These are phyloP conservation scores for Tretioscincus oriximinensis DNA, from an alignment of 2,113 vertebrate genomes.

Conservation along the genomic window DNA sequence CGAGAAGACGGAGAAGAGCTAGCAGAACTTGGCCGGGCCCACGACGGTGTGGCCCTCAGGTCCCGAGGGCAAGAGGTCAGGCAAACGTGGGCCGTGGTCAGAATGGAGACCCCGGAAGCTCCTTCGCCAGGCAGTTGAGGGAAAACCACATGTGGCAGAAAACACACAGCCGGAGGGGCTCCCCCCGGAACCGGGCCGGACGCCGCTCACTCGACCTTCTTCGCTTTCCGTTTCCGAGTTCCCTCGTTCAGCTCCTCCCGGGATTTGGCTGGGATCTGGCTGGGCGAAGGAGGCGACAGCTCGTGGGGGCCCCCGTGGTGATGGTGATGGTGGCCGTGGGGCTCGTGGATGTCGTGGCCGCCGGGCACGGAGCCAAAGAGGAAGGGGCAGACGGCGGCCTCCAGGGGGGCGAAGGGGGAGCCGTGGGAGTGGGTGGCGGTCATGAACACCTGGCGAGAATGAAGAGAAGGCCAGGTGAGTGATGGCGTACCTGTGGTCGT, in stretches of 20 bases:
- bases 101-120: slow-evolving; percentile 1
- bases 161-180: not conserved
- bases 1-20: not conserved
- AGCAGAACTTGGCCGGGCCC: not conserved
- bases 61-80: not conserved
- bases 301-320: slow-evolving; percentile 67
- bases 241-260: slow-evolving; percentile 95
- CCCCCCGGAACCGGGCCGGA: not conserved
- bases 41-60: not conserved
- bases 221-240: slow-evolving; percentile 90
- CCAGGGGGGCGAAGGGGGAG: slow-evolving; percentile 88
- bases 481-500: not conserved
- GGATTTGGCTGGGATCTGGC: slow-evolving; percentile 79
- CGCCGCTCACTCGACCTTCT: slow-evolving; percentile 87
- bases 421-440: slow-evolving; percentile 91
- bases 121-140: slow-evolving; percentile 34
- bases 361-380: slow-evolving; percentile 83
- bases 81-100: slow-evolving; percentile 34
- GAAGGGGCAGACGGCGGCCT: slow-evolving; percentile 84
- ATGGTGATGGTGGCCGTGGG: slow-evolving; percentile 49
- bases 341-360: slow-evolving; percentile 59
- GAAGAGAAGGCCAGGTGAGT: not conserved
- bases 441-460: slow-evolving; percentile 83
- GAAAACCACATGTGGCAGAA: slow-evolving; percentile 20
- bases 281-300: slow-evolving; percentile 40